These are phyloP conservation scores for Augochlora pura DNA, from an alignment of 1,140 invertebrate genomes.

Conservation along the genomic window DNA sequence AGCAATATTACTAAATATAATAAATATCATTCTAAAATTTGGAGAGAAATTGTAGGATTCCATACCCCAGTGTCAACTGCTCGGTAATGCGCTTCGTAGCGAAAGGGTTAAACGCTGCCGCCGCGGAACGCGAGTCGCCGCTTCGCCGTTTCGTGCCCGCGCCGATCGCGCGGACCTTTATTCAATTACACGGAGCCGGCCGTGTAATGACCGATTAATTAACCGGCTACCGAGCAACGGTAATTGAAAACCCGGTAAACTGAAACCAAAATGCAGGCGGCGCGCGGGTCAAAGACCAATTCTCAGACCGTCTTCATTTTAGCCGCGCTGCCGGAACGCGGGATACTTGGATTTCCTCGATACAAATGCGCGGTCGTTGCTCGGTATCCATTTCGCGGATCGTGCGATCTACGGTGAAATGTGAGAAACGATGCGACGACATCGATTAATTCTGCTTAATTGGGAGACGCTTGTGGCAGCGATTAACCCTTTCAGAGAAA, in stretches of 20 bases:
- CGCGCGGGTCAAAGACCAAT: not conserved
- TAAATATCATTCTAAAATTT: no score
- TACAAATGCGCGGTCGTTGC: no score
- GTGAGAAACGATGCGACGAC: no score
- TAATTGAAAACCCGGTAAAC: not conserved
- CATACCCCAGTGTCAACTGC: no score
- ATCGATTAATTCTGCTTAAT: no score
- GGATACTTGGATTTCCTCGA: not conserved
- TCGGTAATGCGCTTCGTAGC: no score
- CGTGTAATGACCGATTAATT: constrained; percentile 4
- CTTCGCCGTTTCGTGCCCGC: not conserved
- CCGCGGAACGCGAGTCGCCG: not conserved
- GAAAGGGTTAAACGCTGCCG: not conserved
- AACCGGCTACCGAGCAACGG: not conserved
- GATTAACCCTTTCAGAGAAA: no score
- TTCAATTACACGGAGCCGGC: not conserved
- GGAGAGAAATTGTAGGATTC: no score
- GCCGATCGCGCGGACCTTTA: not conserved
- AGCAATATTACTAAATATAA: no score
- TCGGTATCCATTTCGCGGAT: no score
- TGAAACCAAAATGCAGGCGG: not conserved
- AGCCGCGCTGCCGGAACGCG: not conserved
- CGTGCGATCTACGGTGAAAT: no score
- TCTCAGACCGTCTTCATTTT: not conserved
- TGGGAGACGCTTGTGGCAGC: no score